Conservation (phyloP, 2,797 vertebrate genomes). For the Gallirallus australis region DNA sequence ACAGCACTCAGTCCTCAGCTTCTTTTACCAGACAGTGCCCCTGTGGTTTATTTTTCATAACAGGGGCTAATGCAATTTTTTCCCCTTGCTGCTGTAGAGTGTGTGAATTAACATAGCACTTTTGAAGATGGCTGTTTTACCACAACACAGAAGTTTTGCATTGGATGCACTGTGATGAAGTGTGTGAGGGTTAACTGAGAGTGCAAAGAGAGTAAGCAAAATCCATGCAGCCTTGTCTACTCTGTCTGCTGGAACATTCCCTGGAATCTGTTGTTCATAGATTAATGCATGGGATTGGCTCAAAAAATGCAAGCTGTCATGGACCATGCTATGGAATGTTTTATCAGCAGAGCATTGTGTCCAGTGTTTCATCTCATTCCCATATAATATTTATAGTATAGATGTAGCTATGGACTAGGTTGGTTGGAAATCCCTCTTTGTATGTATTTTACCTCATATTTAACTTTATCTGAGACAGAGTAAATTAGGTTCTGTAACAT, state of each 20-base stretch:
- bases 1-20: background rate
- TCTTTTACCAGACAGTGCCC: background rate
- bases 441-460: background rate
- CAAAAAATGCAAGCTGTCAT: background rate
- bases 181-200: background rate
- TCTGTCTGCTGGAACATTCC: background rate
- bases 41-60: background rate
- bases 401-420: background rate
- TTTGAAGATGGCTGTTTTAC: background rate
- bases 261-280: background rate
- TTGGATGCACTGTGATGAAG: background rate
- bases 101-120: background rate
- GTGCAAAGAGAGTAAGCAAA: background rate
- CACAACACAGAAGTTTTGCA: background rate
- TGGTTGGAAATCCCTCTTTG: background rate
- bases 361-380: background rate
- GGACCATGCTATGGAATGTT: background rate
- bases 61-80: background rate
- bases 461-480: background rate
- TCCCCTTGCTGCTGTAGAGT: background rate
- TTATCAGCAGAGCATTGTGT: background rate
- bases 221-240: background rate
- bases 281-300: background rate
- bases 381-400: background rate
- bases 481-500: background rate